A percentile compares a stretch with the other conserved stretches of the same genome.
These are phyloP conservation scores for Hirundichthys speculiger DNA, from an alignment of 2,113 vertebrate species.

Conservation along the genomic window DNA sequence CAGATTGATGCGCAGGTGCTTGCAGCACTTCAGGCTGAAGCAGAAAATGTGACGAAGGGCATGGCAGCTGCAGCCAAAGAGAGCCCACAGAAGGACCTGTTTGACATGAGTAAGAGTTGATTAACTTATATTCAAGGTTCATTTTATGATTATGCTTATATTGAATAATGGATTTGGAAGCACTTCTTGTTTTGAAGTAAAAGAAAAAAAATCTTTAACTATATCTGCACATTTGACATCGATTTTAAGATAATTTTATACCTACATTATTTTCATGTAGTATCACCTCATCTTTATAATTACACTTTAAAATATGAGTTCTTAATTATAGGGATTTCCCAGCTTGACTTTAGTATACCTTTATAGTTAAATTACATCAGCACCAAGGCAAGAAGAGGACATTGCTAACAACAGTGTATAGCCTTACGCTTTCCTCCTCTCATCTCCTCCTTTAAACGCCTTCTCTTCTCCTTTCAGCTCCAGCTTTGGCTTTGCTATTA, in stretches of 20 bases:
- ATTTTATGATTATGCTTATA: too few relatives aligned
- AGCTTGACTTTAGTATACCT: conserved; percentile 4
- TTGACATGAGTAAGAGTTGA: conserved; percentile 94
- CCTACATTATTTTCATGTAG: too few relatives aligned
- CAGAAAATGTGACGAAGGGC: conserved; percentile 74
- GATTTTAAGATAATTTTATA: too few relatives aligned
- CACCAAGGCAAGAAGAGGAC: conserved; percentile 40
- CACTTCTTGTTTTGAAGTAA: too few relatives aligned
- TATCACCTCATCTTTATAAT: background rate
- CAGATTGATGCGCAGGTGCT: conserved; percentile 85
- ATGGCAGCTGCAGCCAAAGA: conserved; percentile 78
- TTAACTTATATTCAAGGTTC: too few relatives aligned
- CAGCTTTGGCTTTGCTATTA: conserved; percentile 24
- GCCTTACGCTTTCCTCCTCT: conserved; percentile 29
- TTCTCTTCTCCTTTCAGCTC: conserved; percentile 30
- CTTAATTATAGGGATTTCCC: conserved; percentile 54
- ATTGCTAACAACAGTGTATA: conserved; percentile 14
- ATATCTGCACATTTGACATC: too few relatives aligned
- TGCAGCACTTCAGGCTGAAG: conserved; percentile 79
- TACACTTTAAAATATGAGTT: conserved; percentile 19
- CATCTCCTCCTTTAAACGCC: conserved; percentile 9
- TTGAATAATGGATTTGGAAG: too few relatives aligned
- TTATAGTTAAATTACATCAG: conserved; percentile 54
- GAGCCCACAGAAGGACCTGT: conserved; percentile 91
- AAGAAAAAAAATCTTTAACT: too few relatives aligned